Percentiles rank a stretch among this genome's conserved stretches.
Conservation (phyloP, 1,140 invertebrate genomes). For the Belonocnema kinseyi region DNA sequence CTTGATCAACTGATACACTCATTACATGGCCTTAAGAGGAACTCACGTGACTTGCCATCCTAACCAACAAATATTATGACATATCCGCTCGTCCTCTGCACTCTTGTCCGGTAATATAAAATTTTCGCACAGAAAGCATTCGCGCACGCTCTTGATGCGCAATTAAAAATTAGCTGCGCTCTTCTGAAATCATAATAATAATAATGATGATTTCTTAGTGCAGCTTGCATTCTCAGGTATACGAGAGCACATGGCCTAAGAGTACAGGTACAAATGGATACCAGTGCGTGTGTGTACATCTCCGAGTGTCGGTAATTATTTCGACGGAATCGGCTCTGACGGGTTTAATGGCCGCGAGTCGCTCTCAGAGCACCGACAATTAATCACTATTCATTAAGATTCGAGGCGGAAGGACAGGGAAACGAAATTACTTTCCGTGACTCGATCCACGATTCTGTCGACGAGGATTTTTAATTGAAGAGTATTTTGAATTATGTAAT, state of each 20-base stretch:
- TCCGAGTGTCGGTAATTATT: constrained; percentile 61
- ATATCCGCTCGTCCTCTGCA: constrained; percentile 2
- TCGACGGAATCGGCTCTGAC: constrained; percentile 63
- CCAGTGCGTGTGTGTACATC: constrained; percentile 34
- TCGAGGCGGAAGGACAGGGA: constrained; percentile 58
- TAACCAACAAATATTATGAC: constrained; percentile 26
- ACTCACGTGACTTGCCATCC: constrained; percentile 48
- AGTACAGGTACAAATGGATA: constrained; percentile 27
- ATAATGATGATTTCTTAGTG: constrained; percentile 27
- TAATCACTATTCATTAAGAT: constrained; percentile 65
- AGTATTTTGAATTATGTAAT: no score
- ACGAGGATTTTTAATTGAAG: constrained; percentile 19
- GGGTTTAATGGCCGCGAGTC: constrained; percentile 62
- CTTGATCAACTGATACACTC: no score
- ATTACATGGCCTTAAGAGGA: constrained; percentile 43
- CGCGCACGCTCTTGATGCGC: neutral
- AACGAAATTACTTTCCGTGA: constrained; percentile 59
- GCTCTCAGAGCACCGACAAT: constrained; percentile 61
- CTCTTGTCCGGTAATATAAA: neutral
- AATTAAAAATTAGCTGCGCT: constrained; percentile 59
- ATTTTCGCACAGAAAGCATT: no score
- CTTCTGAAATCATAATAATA: constrained; percentile 5
- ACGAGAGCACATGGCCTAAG: constrained; percentile 39
- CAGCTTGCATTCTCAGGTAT: constrained; percentile 45
- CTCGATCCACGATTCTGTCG: neutral